Percentiles rank a stretch among this genome's conserved stretches.
These are phyloP conservation scores for Drosophila virilis DNA, from an alignment of 1,140 invertebrate species.

Conservation along the genomic window DNA sequence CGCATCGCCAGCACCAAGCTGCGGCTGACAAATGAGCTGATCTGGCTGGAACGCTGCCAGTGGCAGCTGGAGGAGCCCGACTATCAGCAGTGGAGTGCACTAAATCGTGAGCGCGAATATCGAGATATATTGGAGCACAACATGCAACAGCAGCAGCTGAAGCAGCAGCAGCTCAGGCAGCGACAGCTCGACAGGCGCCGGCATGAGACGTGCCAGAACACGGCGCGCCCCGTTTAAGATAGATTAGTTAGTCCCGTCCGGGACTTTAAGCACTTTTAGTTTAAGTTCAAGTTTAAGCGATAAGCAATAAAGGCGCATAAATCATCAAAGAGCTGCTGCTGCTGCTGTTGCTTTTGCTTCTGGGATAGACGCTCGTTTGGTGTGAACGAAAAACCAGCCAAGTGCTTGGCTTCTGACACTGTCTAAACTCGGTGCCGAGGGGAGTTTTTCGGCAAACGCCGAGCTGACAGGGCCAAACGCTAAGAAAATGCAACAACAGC, in stretches of 20 bases:
- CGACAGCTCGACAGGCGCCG: slow-evolving; percentile 4
- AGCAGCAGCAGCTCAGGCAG: slow-evolving; percentile 23
- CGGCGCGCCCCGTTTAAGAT: not conserved
- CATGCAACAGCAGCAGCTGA: slow-evolving; percentile 55
- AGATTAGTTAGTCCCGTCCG: slow-evolving; percentile 1
- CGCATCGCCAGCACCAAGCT: slow-evolving; percentile 57
- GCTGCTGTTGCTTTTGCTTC: not conserved
- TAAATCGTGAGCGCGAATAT: slow-evolving; percentile 56
- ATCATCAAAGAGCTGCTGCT: slow-evolving; percentile 33
- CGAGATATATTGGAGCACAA: slow-evolving; percentile 48
- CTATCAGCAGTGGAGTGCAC: slow-evolving; percentile 40
- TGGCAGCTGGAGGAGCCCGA: slow-evolving; percentile 43
- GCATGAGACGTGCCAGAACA: not conserved
- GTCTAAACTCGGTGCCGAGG: slow-evolving; percentile 10
- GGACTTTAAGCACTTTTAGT: slow-evolving; percentile 3
- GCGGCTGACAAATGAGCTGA: slow-evolving; percentile 68
- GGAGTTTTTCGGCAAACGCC: not conserved
- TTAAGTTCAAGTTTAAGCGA: slow-evolving; percentile 14
- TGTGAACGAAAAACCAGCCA: slow-evolving; percentile 37
- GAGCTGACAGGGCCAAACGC: slow-evolving; percentile 24
- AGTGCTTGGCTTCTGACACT: slow-evolving; percentile 68
- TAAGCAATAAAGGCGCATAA: slow-evolving; percentile 49
- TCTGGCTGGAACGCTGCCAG: slow-evolving; percentile 41
- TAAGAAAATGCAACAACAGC: slow-evolving; percentile 12
- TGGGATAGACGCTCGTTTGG: not conserved